Evolutionary conservation across 2,888 invertebrate genomes (phyloP), one percentile per base, ranked within the genome.

Genomic region (Nineta flava): DNA sequence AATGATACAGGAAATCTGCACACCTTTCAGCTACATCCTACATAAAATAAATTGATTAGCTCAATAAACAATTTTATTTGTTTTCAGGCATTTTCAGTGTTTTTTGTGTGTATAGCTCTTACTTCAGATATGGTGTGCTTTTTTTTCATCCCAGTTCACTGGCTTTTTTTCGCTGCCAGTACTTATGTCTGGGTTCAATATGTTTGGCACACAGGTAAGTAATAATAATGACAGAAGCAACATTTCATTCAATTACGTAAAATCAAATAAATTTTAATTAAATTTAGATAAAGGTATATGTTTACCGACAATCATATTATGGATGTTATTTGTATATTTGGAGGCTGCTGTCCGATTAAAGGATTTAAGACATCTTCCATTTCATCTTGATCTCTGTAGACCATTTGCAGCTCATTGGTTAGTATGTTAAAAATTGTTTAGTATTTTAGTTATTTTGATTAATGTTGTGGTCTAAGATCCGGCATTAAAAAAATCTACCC

Each of bases 171-270:
- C 69, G 88, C 91, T 54, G 96, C 96, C 62, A 94, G 94, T 72
- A 95, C 95, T 62, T 97, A 96, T 70, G 95, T 97, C 55, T 97
- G 95, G 95, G 90, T 96, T 63, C 95, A 96, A 70, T 94, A 92
- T 69, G 90, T 95, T 56, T 96, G 94, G 94, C 91, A 92, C 70
- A 91, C 93, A 77, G 93, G 94, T 87, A 67, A 72, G 57, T 17
- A 9, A n/a, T 17, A 32, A 7, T 32, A 9, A 32, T 10, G 32
- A 9, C n/a, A n/a, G n/a, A n/a, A n/a, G n/a, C n/a, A n/a, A n/a
- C n/a, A n/a, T n/a, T 6, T 12, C n/a, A 13, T 9, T 12, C n/a
- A 41, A 41, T 13, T 15, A 9, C n/a, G 9, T 6, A 9, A 32
- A 32, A 7, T 7, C 32, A 32, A 10, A 9, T 13, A 9, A 50